These are phyloP conservation scores for Hyles euphorbiae DNA, from an alignment of 1,140 invertebrate species.

Conservation along the genomic window DNA sequence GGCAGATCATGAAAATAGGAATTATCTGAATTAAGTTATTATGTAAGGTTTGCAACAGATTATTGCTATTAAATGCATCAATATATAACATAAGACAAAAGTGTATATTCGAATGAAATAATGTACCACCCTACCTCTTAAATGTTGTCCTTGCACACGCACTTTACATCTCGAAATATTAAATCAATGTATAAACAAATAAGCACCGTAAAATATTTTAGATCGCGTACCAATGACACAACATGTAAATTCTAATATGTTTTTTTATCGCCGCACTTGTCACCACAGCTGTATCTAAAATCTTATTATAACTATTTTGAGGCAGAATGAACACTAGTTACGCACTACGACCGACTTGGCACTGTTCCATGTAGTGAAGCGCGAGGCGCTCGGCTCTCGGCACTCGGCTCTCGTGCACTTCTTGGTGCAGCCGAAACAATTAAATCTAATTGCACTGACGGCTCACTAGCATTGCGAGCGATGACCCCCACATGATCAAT, in stretches of 20 bases:
- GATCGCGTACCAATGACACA: not conserved
- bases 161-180: too few relatives aligned
- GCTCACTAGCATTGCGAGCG: conserved; percentile 31
- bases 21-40: too few relatives aligned
- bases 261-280: not conserved
- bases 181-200: too few relatives aligned
- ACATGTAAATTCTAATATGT: not conserved
- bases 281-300: not conserved
- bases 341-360: conserved; percentile 52
- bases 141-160: too few relatives aligned
- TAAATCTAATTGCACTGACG: conserved; percentile 44
- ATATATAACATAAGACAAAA: too few relatives aligned
- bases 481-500: conserved; percentile 37
- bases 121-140: too few relatives aligned
- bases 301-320: conserved; percentile 16
- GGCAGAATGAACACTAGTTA: conserved; percentile 27
- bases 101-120: too few relatives aligned
- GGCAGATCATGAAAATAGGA: too few relatives aligned
- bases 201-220: too few relatives aligned
- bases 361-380: conserved; percentile 40
- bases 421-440: conserved; percentile 26
- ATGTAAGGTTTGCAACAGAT: too few relatives aligned
- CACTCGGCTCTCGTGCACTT: conserved; percentile 9
- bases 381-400: conserved; percentile 10
- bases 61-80: too few relatives aligned